phyloP scores from a whole-genome alignment of 2,797 vertebrate species.

The Onychomys leucogaster region DNA sequence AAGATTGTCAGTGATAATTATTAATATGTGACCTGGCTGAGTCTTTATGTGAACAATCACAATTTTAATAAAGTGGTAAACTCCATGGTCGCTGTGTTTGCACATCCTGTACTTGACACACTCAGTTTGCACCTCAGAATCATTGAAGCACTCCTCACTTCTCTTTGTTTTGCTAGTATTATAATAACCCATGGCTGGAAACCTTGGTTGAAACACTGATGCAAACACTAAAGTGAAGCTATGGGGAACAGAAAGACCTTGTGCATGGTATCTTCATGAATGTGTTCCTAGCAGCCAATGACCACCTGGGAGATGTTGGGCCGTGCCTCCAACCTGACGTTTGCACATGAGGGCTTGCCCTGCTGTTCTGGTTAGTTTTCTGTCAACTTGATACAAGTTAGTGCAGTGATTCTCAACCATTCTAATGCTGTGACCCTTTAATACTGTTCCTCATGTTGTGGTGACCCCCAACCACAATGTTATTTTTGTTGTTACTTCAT shows the following conservation, averaged over 20 bases:
- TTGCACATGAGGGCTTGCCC: neutral
- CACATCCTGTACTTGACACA: slow-evolving; percentile 38
- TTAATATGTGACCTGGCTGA: slow-evolving; percentile 93
- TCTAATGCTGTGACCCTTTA: neutral
- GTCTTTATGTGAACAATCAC: slow-evolving; percentile 91
- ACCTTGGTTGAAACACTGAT: neutral
- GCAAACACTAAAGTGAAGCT: neutral
- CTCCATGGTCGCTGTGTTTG: slow-evolving; percentile 61
- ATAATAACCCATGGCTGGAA: neutral
- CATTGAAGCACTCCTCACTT: slow-evolving; percentile 5
- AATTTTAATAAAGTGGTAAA: slow-evolving; percentile 89
- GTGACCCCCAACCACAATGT: neutral
- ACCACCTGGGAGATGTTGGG: neutral
- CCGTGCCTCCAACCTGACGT: too few species aligned
- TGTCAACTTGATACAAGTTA: neutral
- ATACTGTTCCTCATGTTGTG: neutral
- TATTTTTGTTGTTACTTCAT: neutral
- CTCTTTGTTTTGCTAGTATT: slow-evolving; percentile 1
- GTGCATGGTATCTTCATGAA: rapidly evolving
- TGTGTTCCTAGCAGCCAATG: too few species aligned
- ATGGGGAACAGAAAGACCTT: neutral
- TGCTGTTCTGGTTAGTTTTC: neutral
- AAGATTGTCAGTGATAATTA: slow-evolving; percentile 96
- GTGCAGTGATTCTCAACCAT: neutral
- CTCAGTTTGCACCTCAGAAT: slow-evolving; percentile 65